Evolutionary conservation across 2,888 invertebrate species (phyloP).

Genomic region (Branchipolynoe longqiensis): DNA sequence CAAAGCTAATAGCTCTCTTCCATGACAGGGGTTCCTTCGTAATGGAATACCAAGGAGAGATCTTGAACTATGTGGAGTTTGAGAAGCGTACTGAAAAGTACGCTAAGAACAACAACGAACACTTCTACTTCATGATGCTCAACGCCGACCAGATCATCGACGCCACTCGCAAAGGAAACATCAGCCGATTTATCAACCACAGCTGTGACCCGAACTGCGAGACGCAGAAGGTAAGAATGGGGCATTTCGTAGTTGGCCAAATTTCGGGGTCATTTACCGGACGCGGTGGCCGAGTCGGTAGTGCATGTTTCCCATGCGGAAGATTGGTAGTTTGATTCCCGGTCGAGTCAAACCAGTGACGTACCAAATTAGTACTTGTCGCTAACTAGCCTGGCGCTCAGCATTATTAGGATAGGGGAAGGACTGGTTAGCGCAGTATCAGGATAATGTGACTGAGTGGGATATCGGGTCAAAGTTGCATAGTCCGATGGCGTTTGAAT

Average conservation of each 20-base stretch:
- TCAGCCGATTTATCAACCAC: slow-evolving; percentile 98
- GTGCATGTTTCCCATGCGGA: no score
- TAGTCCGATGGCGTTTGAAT: no score
- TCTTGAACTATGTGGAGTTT: slow-evolving; percentile 95
- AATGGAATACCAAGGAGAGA: slow-evolving; percentile 99
- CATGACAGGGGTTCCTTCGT: slow-evolving; percentile 92
- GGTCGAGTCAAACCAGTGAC: no score
- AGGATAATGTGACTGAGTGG: no score
- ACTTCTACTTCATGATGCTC: slow-evolving; percentile 98
- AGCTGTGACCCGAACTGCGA: slow-evolving; percentile 99
- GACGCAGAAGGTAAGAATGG: slow-evolving; percentile 93
- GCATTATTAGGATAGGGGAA: no score
- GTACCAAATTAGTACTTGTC: no score
- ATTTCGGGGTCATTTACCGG: no score
- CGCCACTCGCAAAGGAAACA: slow-evolving; percentile 96
- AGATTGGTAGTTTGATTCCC: no score
- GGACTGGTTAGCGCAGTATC: no score
- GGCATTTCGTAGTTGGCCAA: not conserved
- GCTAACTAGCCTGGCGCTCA: no score
- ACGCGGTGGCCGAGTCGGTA: no score
- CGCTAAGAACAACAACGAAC: slow-evolving; percentile 92
- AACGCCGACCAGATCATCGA: slow-evolving; percentile 97
- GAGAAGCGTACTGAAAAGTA: slow-evolving; percentile 93
- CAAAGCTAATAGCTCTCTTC: slow-evolving; percentile 62
- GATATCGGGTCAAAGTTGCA: no score